Conservation (phyloP, 2,888 invertebrate species). For the Parnassius apollo region DNA sequence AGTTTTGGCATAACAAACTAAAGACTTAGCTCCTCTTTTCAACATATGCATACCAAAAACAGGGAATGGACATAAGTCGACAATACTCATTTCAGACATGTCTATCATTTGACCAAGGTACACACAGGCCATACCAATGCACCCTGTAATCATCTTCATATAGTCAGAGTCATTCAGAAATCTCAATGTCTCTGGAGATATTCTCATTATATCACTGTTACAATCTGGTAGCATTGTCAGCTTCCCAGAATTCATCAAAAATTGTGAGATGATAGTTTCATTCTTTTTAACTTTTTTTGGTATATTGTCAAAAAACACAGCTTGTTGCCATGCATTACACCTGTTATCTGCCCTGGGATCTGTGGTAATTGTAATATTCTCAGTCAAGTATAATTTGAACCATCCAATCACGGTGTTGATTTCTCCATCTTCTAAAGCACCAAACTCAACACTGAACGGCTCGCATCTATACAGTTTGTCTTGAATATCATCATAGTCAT, state of each 20-base stretch:
- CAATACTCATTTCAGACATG: conserved; percentile 56
- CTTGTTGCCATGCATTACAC: conserved; percentile 89
- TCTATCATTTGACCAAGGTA: conserved; percentile 63
- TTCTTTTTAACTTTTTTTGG: conserved; percentile 52
- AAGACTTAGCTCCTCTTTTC: conserved; percentile 65
- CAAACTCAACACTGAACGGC: conserved; percentile 59
- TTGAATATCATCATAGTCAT: conserved; percentile 73
- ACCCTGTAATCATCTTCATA: conserved; percentile 57
- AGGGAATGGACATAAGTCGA: conserved; percentile 84
- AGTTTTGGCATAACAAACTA: conserved; percentile 68
- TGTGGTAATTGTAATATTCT: conserved; percentile 82
- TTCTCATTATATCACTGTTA: conserved; percentile 43
- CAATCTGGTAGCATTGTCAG: conserved; percentile 49
- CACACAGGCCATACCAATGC: conserved; percentile 57
- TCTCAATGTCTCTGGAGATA: conserved; percentile 56
- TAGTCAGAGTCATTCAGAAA: conserved; percentile 77
- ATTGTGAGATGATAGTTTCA: conserved; percentile 50
- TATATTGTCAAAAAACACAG: conserved; percentile 83
- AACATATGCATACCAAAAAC: conserved; percentile 82
- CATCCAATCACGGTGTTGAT: conserved; percentile 86
- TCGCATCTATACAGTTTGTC: conserved; percentile 52
- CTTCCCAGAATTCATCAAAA: conserved; percentile 64
- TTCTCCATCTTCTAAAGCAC: conserved; percentile 67
- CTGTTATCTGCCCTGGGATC: conserved; percentile 74
- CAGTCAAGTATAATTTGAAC: conserved; percentile 87